Conservation (phyloP, 2,888 invertebrate species). For the Phaedon cochleariae region DNA sequence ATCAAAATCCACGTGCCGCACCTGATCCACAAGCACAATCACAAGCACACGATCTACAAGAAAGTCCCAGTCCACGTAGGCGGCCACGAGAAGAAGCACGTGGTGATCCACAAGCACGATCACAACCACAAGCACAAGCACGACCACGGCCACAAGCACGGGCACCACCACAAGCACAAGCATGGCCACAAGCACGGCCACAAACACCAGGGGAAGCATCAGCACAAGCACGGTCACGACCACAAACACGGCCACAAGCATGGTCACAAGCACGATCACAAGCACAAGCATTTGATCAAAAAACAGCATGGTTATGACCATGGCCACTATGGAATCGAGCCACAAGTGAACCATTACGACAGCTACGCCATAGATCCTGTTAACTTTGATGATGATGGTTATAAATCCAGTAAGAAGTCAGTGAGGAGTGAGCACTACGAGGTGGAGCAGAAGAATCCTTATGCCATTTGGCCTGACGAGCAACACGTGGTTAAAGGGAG, state of each 20-base stretch:
- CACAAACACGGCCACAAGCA: constrained; percentile 44
- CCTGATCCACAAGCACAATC: constrained; percentile 39
- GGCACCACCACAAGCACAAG: constrained; percentile 42
- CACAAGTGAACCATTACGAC: background rate
- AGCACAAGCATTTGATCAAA: constrained; percentile 38
- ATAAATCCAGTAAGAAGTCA: constrained; percentile 35
- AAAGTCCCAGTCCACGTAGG: constrained; percentile 19
- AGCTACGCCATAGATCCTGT: constrained; percentile 10
- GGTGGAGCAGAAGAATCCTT: constrained; percentile 28
- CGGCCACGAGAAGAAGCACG: constrained; percentile 67
- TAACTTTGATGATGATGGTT: constrained; percentile 31
- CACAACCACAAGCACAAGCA: constrained; percentile 35
- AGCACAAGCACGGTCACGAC: constrained; percentile 43
- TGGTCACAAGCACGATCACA: constrained; percentile 33
- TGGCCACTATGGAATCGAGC: constrained; percentile 12
- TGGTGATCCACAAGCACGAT: constrained; percentile 67
- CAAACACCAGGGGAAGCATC: constrained; percentile 45
- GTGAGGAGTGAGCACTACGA: constrained; percentile 40
- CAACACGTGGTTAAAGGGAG: constrained; percentile 26
- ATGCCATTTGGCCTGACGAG: constrained; percentile 22
- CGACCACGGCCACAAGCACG: constrained; percentile 48
- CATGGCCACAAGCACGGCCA: constrained; percentile 45
- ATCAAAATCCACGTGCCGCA: constrained; percentile 48
- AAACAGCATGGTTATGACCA: constrained; percentile 37
- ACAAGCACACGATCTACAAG: constrained; percentile 26